Conservation (phyloP, 2,888 invertebrate genomes). For the Hyposoter didymator region DNA sequence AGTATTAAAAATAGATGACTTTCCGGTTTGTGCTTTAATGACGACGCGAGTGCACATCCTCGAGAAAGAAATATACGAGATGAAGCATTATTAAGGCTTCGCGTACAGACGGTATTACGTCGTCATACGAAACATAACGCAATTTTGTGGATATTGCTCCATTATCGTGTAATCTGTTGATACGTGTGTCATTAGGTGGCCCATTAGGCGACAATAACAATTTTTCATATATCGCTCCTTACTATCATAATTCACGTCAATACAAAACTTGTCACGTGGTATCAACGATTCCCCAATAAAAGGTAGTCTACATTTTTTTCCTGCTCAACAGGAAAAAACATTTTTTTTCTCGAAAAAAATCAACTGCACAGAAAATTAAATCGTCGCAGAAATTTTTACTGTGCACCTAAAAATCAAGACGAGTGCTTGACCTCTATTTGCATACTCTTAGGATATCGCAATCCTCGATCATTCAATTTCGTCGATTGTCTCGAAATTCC, state of each 20-base stretch:
- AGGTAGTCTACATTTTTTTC: no score
- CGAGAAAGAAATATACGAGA: neutral
- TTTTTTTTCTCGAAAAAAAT: no score
- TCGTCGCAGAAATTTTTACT: no score
- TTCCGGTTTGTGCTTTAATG: constrained; percentile 3
- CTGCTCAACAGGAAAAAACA: no score
- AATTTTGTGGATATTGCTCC: constrained; percentile 5
- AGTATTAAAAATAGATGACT: neutral
- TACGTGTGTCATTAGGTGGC: constrained; percentile 7
- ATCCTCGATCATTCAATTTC: no score
- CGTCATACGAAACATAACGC: neutral
- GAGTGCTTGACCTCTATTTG: no score
- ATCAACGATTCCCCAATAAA: neutral
- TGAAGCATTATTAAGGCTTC: neutral
- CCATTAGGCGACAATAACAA: constrained; percentile 18
- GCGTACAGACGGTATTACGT: neutral
- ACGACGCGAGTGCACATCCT: neutral
- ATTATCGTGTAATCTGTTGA: constrained; percentile 14
- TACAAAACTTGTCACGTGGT: neutral
- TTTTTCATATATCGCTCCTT: neutral
- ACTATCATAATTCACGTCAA: constrained; percentile 4
- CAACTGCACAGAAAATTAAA: no score
- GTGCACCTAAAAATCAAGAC: no score
- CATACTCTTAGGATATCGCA: no score
- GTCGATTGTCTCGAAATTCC: no score